Percentiles rank a stretch among this genome's conserved stretches.
phyloP scores from a whole-genome alignment of 2,888 invertebrate species.

The Cheilosia pagana region DNA sequence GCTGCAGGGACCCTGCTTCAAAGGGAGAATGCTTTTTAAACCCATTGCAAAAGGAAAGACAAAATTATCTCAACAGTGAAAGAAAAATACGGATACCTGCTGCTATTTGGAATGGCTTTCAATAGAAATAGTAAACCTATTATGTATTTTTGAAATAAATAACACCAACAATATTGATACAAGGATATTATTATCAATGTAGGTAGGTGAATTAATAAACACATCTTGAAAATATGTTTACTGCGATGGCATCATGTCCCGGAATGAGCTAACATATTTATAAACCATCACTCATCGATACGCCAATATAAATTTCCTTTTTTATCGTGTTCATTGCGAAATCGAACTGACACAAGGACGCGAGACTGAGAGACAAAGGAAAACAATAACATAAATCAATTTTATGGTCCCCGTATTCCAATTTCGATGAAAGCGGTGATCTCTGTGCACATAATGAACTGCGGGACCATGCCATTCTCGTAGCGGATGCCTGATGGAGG shows the following conservation, averaged over 20 bases:
- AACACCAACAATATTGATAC: conserved; percentile 27
- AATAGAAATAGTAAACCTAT: too few relatives aligned
- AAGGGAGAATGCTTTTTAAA: too few relatives aligned
- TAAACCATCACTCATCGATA: conserved; percentile 61
- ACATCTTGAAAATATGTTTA: conserved; percentile 33
- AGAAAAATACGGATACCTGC: too few relatives aligned
- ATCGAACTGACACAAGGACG: conserved; percentile 45
- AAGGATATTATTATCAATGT: too few relatives aligned
- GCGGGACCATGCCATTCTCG: conserved; percentile 16
- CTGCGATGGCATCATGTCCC: conserved; percentile 30
- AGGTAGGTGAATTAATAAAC: not conserved
- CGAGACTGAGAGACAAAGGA: conserved; percentile 51
- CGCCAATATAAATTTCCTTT: conserved; percentile 50
- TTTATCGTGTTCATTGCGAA: conserved; percentile 29
- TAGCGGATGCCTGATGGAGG: not conserved
- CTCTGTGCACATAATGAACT: conserved; percentile 44
- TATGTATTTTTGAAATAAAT: conserved; percentile 32
- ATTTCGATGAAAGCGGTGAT: conserved; percentile 56
- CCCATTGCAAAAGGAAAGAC: too few relatives aligned
- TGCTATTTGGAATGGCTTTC: too few relatives aligned
- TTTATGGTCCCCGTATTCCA: conserved; percentile 72
- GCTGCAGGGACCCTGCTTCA: too few relatives aligned
- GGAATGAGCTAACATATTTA: conserved; percentile 21
- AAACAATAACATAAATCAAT: conserved; percentile 74
- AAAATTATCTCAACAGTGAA: too few relatives aligned